These are phyloP conservation scores for Neria commutata DNA, from an alignment of 2,888 invertebrate genomes.

Conservation along the genomic window DNA sequence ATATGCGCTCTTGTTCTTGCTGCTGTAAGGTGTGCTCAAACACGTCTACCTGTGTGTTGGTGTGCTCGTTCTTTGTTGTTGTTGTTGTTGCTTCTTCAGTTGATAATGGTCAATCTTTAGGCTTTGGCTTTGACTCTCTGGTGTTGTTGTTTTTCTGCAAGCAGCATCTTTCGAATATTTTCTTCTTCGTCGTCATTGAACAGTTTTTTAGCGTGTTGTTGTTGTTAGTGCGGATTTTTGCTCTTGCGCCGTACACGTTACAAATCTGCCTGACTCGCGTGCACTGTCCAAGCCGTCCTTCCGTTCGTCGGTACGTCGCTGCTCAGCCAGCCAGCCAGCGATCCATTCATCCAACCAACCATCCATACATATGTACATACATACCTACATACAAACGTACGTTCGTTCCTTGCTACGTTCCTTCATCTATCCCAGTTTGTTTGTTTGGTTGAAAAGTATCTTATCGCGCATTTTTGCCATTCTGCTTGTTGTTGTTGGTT, in stretches of 20 bases:
- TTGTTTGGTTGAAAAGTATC: slow-evolving; percentile 15
- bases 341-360: background rate
- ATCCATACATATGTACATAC: too few relatives aligned
- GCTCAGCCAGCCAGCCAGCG: background rate
- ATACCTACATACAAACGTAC: too few relatives aligned
- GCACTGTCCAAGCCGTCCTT: background rate
- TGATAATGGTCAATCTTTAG: slow-evolving; percentile 13
- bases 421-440: slow-evolving; percentile 13
- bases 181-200: background rate
- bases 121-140: background rate
- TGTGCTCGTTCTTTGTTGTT: background rate
- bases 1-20: slow-evolving; percentile 1
- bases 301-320: background rate
- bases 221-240: background rate
- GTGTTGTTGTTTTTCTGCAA: slow-evolving; percentile 2
- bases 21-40: slow-evolving; percentile 12
- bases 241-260: too few relatives aligned
- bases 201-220: background rate
- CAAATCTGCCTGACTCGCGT: background rate
- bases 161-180: background rate
- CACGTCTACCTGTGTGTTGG: background rate
- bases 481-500: slow-evolving; percentile 9
- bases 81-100: slow-evolving; percentile 11
- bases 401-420: slow-evolving; percentile 16
- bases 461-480: slow-evolving; percentile 8